A percentile compares a stretch with the other conserved stretches of the same genome.
These are phyloP conservation scores for Balanococcus diminutus DNA, from an alignment of 2,888 invertebrate genomes.

Conservation along the genomic window DNA sequence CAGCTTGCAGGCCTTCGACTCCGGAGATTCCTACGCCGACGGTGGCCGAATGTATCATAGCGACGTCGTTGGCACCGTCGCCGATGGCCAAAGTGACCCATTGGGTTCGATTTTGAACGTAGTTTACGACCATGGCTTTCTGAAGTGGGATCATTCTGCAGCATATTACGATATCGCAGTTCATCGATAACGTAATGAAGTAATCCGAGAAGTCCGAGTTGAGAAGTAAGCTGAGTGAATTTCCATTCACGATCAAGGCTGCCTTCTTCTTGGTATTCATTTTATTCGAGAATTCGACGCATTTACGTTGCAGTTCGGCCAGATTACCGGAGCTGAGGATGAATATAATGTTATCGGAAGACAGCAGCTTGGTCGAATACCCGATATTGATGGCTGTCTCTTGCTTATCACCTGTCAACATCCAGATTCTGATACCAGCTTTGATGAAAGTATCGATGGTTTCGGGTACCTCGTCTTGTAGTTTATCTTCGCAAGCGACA, in stretches of 20 bases:
- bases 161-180: conserved; percentile 88
- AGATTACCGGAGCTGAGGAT: conserved; percentile 68
- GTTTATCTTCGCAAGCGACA: conserved; percentile 92
- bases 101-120: conserved; percentile 47
- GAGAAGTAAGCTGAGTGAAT: conserved; percentile 16
- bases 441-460: conserved; percentile 80
- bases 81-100: conserved; percentile 62
- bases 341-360: conserved; percentile 72
- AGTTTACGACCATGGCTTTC: conserved; percentile 69
- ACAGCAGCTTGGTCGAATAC: conserved; percentile 88
- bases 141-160: conserved; percentile 92
- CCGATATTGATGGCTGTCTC: conserved; percentile 97
- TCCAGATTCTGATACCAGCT: conserved; percentile 87
- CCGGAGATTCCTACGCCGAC: conserved; percentile 97
- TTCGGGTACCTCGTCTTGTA: conserved; percentile 83
- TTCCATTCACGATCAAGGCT: conserved; percentile 49
- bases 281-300: neutral
- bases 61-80: conserved; percentile 96
- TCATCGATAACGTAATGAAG: conserved; percentile 81
- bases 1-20: conserved; percentile 96
- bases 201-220: conserved; percentile 35
- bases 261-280: neutral
- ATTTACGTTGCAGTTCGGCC: neutral
- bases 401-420: conserved; percentile 92
- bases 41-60: conserved; percentile 96